A percentile compares a stretch with the other conserved stretches of the same genome.
These are phyloP conservation scores for Turritopsis dohrnii DNA, from an alignment of 30 jellyfish, hydroid and myxozoan species.

Conservation along the genomic window DNA sequence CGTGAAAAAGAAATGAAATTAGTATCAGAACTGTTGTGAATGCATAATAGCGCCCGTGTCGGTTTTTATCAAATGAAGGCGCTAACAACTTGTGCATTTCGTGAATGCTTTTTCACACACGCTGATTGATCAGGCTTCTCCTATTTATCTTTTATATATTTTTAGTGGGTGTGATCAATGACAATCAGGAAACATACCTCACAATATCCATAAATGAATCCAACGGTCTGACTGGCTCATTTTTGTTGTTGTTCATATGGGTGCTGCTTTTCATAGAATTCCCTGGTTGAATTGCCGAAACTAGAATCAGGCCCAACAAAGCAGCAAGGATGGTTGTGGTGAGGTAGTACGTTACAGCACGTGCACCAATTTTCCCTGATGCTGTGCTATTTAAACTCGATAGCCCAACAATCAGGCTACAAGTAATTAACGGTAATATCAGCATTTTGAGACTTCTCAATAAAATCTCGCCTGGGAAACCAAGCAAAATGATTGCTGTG, in stretches of 20 bases:
- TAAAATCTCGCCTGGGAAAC: slow-evolving; percentile 88
- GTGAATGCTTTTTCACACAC: no score
- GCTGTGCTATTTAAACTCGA: slow-evolving; percentile 64
- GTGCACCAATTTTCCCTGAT: slow-evolving; percentile 77
- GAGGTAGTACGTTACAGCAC: slow-evolving; percentile 77
- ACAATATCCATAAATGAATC: slow-evolving; percentile 86
- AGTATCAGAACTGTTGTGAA: no score
- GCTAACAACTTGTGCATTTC: no score
- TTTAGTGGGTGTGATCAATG: no score
- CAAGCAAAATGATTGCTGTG: slow-evolving; percentile 56
- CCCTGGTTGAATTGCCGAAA: slow-evolving; percentile 84
- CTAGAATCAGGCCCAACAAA: slow-evolving; percentile 69
- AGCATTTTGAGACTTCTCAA: slow-evolving; percentile 67
- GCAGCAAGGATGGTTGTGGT: slow-evolving; percentile 83
- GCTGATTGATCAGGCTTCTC: no score
- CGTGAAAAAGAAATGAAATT: no score
- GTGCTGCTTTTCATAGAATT: slow-evolving; percentile 44
- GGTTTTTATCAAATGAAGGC: no score
- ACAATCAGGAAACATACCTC: slow-evolving; percentile 34
- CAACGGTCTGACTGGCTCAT: slow-evolving; percentile 75
- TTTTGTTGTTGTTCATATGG: slow-evolving; percentile 31
- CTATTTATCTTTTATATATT: no score
- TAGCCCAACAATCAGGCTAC: slow-evolving; percentile 80
- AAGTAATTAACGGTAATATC: slow-evolving; percentile 78
- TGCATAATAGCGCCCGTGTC: no score